These are phyloP conservation scores for Amblyjoppa proteus DNA, from an alignment of 2,888 invertebrate species.

Conservation along the genomic window DNA sequence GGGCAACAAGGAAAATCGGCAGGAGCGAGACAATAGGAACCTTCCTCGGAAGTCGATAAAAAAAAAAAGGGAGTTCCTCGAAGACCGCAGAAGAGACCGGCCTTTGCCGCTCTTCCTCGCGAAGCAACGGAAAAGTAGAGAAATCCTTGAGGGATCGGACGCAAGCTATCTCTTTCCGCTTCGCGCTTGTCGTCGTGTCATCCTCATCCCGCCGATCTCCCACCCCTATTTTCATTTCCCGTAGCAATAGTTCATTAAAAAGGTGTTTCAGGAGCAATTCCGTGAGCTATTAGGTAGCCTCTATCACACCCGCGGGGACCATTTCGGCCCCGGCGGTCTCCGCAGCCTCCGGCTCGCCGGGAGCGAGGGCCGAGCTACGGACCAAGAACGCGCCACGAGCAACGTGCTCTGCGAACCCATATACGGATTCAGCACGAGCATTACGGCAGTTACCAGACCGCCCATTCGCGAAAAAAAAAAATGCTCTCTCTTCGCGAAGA, in stretches of 20 bases:
- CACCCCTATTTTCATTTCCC: constrained; percentile 85
- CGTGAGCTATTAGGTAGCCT: constrained; percentile 89
- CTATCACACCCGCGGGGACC: constrained; percentile 86
- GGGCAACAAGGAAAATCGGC: constrained; percentile 22
- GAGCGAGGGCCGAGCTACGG: constrained; percentile 60
- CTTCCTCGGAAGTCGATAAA: constrained; percentile 62
- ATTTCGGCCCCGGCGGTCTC: constrained; percentile 79
- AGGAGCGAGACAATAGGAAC: constrained; percentile 12
- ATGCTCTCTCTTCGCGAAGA: constrained; percentile 32
- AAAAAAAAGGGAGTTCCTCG: constrained; percentile 32
- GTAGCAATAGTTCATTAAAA: constrained; percentile 90
- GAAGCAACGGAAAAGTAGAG: constrained; percentile 57
- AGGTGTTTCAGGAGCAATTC: constrained; percentile 91
- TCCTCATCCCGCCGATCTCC: constrained; percentile 72
- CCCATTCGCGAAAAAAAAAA: constrained; percentile 73
- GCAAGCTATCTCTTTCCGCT: constrained; percentile 41
- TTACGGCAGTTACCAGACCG: constrained; percentile 80
- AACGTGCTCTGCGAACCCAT: constrained; percentile 70
- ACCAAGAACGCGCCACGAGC: constrained; percentile 53
- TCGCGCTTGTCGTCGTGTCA: constrained; percentile 55
- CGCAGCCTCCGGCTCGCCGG: constrained; percentile 66
- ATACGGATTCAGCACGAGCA: constrained; percentile 80
- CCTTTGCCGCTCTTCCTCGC: constrained; percentile 10
- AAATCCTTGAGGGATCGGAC: constrained; percentile 56
- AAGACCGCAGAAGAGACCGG: constrained; percentile 5